Conservation (phyloP, 2,888 invertebrate species). For the Cartodere bifasciata region DNA sequence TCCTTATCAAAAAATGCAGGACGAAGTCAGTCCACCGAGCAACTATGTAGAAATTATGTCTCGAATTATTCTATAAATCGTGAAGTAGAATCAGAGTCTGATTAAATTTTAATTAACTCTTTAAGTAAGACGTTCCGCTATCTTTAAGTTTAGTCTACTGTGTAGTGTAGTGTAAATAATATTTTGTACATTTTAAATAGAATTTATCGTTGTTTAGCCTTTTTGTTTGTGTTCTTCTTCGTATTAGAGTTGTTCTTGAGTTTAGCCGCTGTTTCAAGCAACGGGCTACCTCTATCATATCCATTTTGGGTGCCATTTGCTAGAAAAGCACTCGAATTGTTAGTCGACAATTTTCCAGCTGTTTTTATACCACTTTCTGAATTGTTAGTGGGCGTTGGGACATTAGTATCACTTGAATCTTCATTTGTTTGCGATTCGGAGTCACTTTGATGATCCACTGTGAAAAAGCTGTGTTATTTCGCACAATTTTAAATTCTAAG, state of each 20-base stretch:
- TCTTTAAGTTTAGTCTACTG: too few species aligned
- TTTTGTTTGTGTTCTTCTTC: conserved; percentile 70
- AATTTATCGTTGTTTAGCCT: conserved; percentile 66
- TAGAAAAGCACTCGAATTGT: conserved; percentile 21
- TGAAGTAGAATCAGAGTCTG: too few species aligned
- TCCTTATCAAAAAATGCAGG: too few species aligned
- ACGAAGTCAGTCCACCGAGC: too few species aligned
- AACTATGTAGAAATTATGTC: too few species aligned
- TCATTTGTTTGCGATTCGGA: conserved; percentile 76
- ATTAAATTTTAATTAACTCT: too few species aligned
- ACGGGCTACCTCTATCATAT: conserved; percentile 30
- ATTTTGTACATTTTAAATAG: too few species aligned
- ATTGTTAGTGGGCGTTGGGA: conserved; percentile 36
- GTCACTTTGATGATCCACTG: conserved; percentile 76
- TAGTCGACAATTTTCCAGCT: conserved; percentile 33
- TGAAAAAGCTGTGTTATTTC: too few species aligned
- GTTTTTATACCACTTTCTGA: conserved; percentile 30
- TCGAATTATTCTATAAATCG: too few species aligned
- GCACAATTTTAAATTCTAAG: conserved; percentile 12
- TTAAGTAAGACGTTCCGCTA: too few species aligned
- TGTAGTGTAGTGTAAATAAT: too few species aligned
- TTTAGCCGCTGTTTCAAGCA: conserved; percentile 54
- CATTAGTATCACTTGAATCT: conserved; percentile 51
- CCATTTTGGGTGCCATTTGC: conserved; percentile 32
- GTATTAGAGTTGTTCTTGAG: conserved; percentile 46